A percentile compares a stretch with the other conserved stretches of the same genome.
Evolutionary conservation across 2,113 vertebrate genomes (phyloP).

Genomic region (human (Homo sapiens)): DNA sequence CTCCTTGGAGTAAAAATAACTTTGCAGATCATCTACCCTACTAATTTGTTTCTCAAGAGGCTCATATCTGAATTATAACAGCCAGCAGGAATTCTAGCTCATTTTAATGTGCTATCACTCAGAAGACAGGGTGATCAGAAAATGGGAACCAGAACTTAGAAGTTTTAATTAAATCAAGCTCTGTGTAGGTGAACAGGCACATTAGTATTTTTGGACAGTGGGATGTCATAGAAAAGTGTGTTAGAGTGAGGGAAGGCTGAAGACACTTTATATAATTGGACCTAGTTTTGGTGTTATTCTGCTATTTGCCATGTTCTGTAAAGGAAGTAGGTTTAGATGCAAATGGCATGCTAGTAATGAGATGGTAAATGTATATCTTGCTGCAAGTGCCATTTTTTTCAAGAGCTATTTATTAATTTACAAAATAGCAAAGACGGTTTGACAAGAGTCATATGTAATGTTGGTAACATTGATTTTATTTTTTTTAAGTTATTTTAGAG

Average conservation of each 20-base stretch:
- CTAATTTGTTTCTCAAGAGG: background rate
- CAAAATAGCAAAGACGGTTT: background rate
- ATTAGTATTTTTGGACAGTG: background rate
- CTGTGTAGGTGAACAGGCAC: background rate
- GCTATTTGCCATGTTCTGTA: background rate
- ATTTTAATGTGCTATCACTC: background rate
- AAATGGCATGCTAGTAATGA: background rate
- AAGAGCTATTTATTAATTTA: background rate
- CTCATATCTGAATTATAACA: background rate
- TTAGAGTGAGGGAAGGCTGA: background rate
- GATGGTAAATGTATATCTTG: background rate
- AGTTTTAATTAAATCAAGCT: conserved; percentile 22
- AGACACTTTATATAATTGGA: background rate
- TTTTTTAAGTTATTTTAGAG: background rate
- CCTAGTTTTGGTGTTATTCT: background rate
- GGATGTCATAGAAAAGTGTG: background rate
- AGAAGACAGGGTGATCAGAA: background rate
- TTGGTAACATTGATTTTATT: background rate
- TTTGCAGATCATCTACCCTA: background rate
- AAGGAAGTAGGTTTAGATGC: background rate
- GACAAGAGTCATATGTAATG: background rate
- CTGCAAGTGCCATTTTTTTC: background rate
- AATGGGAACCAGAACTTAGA: background rate
- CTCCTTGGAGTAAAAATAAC: background rate
- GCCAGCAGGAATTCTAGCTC: background rate